These are phyloP conservation scores for Rhagoletis zephyria DNA, from an alignment of 1,140 invertebrate genomes.

Conservation along the genomic window DNA sequence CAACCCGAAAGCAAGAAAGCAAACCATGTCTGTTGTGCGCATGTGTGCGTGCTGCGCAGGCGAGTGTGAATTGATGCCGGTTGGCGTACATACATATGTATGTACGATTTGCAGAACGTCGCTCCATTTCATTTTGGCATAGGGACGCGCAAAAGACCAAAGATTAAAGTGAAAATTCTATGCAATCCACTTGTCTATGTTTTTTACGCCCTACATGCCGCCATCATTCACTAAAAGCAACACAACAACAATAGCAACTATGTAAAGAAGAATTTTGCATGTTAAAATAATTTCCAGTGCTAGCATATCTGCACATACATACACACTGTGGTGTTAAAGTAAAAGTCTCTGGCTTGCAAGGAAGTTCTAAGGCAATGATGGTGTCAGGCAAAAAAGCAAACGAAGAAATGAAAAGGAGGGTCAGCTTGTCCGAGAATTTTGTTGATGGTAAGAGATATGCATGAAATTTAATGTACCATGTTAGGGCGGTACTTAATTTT, in stretches of 20 bases:
- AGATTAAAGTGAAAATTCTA: neutral
- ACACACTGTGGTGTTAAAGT: neutral
- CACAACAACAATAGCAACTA: neutral
- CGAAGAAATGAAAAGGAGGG: neutral
- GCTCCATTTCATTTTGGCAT: neutral
- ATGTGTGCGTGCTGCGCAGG: constrained; percentile 7
- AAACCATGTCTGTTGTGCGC: neutral
- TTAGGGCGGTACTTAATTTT: neutral
- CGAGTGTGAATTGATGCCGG: constrained; percentile 13
- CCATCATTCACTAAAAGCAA: neutral
- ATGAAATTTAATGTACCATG: neutral
- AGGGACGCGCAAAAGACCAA: neutral
- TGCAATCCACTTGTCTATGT: neutral
- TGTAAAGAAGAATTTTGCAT: constrained; percentile 11
- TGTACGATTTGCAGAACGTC: neutral
- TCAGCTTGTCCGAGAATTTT: neutral
- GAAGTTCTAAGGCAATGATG: neutral
- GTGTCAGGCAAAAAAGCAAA: neutral
- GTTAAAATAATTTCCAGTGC: neutral
- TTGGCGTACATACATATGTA: neutral
- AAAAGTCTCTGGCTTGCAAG: neutral
- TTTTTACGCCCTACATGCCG: neutral
- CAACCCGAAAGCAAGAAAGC: neutral
- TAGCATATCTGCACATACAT: neutral
- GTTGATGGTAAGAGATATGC: neutral